Conservation (phyloP, 92 coral and sea anemone genomes). For the Porites rus region DNA sequence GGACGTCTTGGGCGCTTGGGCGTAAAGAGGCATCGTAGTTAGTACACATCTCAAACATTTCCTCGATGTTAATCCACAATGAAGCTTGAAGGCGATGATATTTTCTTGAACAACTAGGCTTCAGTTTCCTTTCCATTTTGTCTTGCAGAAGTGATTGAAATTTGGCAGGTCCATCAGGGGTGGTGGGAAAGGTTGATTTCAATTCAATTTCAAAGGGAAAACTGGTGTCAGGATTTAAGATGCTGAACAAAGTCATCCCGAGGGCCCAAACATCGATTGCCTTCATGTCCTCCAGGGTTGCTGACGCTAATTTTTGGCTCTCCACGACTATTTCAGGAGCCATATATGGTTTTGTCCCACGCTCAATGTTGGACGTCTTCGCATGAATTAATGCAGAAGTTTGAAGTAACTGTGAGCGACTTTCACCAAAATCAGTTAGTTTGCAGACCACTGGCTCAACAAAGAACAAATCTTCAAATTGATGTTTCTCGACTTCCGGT, state of each 20-base stretch:
- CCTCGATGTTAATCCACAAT: background rate
- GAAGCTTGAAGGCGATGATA: conserved; percentile 9
- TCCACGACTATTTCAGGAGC: conserved; percentile 18
- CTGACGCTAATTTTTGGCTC: background rate
- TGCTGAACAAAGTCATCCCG: conserved; percentile 13
- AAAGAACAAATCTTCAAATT: too few relatives aligned
- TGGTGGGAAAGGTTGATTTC: conserved; percentile 8
- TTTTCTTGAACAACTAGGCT: background rate
- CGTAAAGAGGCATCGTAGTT: background rate
- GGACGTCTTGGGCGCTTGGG: background rate
- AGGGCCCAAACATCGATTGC: conserved; percentile 39
- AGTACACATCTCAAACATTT: background rate
- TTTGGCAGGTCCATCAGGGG: background rate
- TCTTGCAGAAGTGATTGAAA: background rate
- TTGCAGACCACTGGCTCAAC: too few relatives aligned
- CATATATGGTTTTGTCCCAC: conserved; percentile 21
- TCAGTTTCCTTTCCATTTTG: background rate
- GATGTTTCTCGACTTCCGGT: too few relatives aligned
- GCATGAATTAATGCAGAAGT: conserved; percentile 22
- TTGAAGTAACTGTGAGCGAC: conserved; percentile 21
- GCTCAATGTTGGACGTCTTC: conserved; percentile 19
- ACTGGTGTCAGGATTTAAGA: conserved; percentile 13
- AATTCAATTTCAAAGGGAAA: conserved; percentile 12
- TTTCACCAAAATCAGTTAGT: background rate
- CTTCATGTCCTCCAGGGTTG: conserved; percentile 14